Base-by-base conservation (phyloP, 2,888 invertebrate genomes). In the Limnephilus rhombicus region DNA sequence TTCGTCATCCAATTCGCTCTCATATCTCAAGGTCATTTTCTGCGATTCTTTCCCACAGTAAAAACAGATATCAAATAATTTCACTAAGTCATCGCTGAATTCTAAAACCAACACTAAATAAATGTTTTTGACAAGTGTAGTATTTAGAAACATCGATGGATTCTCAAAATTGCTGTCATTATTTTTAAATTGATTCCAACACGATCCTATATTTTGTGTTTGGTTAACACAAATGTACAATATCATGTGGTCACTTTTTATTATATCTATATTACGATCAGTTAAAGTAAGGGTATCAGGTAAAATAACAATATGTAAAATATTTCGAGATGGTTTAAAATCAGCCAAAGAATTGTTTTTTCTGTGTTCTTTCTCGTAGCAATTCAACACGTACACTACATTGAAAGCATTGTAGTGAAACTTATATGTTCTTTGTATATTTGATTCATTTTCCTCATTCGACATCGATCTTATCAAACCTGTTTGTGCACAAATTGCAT, bases 51-150 rank as follows among this genome's bases (percentile, higher is more conserved):
- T 34, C 3, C 93, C 93, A 37, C 93, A 93, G 81, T 91, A 93
- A 85, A 41, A 92, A 90, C 93, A 93, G n/a, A 93, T 91, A 29
- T 92, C 90, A 88, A 86, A 92, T 12, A 93, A 80, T 53, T 89
- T 88, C 29, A 92, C 49, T 13, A 83, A 41, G 0, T 45, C 41
- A 3, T 91, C 80, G 7, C 89, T 80, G 24, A 93, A 90, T 82
- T 93, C 83, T 85, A 93, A 41, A 37, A 91, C 80, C 83, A 93
- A 91, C 29, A 92, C 83, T 24, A 91, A 34, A 80, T 89, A 88
- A 11, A 89, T 68, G 7, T 80, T 24, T 80, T 88, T 53, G 24
- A 90, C 29, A n/a, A 90, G 24, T n/a, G 83, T 37, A n/a, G 34
- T 45, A 13, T 89, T 88, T 18, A 88, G 80, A 85, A 92, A 91